phyloP scores from a whole-genome alignment of 2,113 vertebrate species.

The Gadus macrocephalus region DNA sequence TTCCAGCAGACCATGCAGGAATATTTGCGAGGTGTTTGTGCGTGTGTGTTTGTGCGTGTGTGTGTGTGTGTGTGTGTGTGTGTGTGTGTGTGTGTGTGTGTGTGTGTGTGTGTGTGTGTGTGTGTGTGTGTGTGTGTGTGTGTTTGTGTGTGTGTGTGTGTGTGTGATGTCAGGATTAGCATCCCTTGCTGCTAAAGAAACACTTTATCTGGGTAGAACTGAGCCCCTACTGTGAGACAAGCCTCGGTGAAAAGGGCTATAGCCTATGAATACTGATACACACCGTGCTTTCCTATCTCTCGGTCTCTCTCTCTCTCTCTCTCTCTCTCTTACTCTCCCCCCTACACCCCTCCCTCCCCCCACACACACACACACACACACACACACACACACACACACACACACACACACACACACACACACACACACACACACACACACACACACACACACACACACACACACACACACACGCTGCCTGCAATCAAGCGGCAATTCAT shows the following conservation, averaged over 20 bases:
- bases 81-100: too few species aligned
- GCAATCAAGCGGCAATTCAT: conserved; percentile 1
- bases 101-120: conserved; percentile 9
- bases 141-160: conserved; percentile 6
- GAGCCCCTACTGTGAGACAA: conserved; percentile 50
- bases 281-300: conserved; percentile 19
- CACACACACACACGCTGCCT: not conserved
- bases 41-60: not conserved
- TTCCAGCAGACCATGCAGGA: too few species aligned
- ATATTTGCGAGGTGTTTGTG: conserved; percentile 5
- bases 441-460: not conserved
- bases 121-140: conserved; percentile 10
- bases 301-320: conserved; percentile 6
- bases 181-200: conserved; percentile 51
- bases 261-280: conserved; percentile 59
- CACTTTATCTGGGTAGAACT: conserved; percentile 56
- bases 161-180: conserved; percentile 44
- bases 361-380: not conserved
- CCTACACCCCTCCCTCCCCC: not conserved
- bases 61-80: too few species aligned
- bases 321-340: not conserved
- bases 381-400: not conserved
- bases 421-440: not conserved
- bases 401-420: not conserved
- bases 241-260: conserved; percentile 33